Evolutionary conservation across 2,888 invertebrate species (phyloP).

Genomic region (Stenodera caucasica): DNA sequence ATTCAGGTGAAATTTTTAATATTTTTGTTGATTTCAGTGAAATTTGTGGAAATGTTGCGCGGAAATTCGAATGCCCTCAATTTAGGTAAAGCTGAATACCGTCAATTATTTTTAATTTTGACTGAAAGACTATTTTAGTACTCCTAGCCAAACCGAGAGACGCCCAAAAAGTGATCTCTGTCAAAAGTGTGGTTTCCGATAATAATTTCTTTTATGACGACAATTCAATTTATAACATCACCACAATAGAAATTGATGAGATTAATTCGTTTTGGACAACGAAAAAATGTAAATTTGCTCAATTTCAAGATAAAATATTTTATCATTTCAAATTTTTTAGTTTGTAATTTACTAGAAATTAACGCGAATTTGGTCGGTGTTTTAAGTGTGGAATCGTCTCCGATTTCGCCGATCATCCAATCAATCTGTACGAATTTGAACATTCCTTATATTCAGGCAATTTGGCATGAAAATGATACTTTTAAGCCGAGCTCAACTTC

Average conservation of each 20-base stretch:
- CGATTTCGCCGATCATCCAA: conserved; percentile 71
- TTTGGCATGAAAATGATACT: conserved; percentile 61
- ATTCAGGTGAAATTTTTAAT: neutral
- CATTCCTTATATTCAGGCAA: conserved; percentile 79
- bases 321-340: too few species aligned
- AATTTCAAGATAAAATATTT: too few species aligned
- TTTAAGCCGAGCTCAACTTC: conserved; percentile 24
- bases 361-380: conserved; percentile 64
- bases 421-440: conserved; percentile 80
- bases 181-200: neutral
- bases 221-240: neutral
- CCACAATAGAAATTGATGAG: neutral
- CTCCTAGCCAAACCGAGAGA: neutral
- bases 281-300: neutral
- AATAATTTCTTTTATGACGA: neutral
- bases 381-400: conserved; percentile 73
- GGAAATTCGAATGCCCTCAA: neutral
- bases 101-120: neutral
- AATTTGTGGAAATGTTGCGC: neutral
- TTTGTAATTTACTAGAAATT: conserved; percentile 8
- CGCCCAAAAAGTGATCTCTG: neutral
- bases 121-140: neutral
- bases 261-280: neutral
- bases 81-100: neutral
- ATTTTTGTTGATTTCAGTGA: neutral